Percentiles rank a stretch among this genome's conserved stretches.
Conservation (phyloP, 2,888 invertebrate species). For the Ptychoptera contaminata region DNA sequence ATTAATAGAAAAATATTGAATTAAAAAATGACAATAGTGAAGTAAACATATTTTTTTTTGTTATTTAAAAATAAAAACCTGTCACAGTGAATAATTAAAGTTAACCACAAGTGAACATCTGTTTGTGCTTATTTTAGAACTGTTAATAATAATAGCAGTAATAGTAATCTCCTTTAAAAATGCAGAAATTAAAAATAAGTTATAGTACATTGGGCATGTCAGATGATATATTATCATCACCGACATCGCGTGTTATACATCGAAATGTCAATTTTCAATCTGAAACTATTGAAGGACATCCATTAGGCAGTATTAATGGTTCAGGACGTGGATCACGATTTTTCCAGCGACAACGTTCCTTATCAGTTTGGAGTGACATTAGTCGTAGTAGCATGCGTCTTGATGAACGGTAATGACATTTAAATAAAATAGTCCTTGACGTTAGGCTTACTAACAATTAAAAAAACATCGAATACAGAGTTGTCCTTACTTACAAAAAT, state of each 20-base stretch:
- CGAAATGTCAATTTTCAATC: constrained; percentile 30
- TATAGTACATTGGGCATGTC: constrained; percentile 32
- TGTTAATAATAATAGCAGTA: too few relatives aligned
- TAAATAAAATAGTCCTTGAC: too few relatives aligned
- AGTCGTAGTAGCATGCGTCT: constrained; percentile 69
- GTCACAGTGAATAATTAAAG: too few relatives aligned
- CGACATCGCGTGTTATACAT: constrained; percentile 20
- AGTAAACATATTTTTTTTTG: too few relatives aligned
- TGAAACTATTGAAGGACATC: constrained; percentile 18
- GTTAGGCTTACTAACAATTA: too few relatives aligned
- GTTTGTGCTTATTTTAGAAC: too few relatives aligned
- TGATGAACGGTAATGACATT: constrained; percentile 26
- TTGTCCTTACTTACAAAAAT: too few relatives aligned
- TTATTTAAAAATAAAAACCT: too few relatives aligned
- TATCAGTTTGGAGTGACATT: constrained; percentile 81
- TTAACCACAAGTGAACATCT: too few relatives aligned
- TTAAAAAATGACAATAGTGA: too few relatives aligned
- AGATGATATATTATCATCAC: constrained; percentile 29
- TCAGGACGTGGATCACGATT: constrained; percentile 25
- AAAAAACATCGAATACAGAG: too few relatives aligned
- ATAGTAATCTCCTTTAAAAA: constrained; percentile 10
- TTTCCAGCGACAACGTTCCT: constrained; percentile 47
- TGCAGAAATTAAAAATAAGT: constrained; percentile 31
- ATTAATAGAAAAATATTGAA: too few relatives aligned
- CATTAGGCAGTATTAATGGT: constrained; percentile 8